A percentile compares a stretch with the other conserved stretches of the same genome.
Conservation (phyloP, 2,113 vertebrate species). For the Mionectes macconnelli region DNA sequence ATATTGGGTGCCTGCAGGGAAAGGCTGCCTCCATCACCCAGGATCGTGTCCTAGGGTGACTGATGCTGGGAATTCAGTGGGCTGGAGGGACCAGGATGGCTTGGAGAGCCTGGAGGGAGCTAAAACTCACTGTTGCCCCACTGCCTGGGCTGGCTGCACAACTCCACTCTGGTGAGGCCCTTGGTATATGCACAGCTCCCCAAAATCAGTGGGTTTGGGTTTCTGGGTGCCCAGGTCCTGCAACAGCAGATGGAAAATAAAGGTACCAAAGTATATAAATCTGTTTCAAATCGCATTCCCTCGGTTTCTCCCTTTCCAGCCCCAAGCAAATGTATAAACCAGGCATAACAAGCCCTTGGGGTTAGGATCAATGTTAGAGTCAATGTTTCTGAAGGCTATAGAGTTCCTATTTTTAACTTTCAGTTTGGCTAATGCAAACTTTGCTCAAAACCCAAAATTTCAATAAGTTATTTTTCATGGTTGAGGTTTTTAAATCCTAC, state of each 20-base stretch:
- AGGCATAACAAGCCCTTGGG: background rate
- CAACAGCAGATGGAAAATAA: background rate
- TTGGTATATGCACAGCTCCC: background rate
- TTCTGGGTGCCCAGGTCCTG: background rate
- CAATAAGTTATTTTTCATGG: background rate
- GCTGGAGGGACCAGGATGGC: background rate
- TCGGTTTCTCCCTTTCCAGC: background rate
- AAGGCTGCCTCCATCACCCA: fast-evolving
- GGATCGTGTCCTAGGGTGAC: fast-evolving
- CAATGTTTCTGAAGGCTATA: background rate
- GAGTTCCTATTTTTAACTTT: background rate
- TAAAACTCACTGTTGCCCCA: fast-evolving
- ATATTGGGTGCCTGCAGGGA: background rate
- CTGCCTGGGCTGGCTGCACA: background rate
- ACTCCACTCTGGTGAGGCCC: background rate
- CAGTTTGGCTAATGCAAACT: background rate
- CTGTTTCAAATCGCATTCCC: background rate
- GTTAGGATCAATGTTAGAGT: background rate
- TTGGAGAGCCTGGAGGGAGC: background rate
- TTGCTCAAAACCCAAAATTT: background rate
- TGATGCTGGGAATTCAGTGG: background rate
- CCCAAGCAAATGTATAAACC: background rate
- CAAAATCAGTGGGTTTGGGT: background rate
- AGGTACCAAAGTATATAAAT: background rate
- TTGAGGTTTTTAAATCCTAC: background rate